These are phyloP conservation scores for Gastrophryne carolinensis DNA, from an alignment of 2,797 vertebrate species.

Conservation along the genomic window DNA sequence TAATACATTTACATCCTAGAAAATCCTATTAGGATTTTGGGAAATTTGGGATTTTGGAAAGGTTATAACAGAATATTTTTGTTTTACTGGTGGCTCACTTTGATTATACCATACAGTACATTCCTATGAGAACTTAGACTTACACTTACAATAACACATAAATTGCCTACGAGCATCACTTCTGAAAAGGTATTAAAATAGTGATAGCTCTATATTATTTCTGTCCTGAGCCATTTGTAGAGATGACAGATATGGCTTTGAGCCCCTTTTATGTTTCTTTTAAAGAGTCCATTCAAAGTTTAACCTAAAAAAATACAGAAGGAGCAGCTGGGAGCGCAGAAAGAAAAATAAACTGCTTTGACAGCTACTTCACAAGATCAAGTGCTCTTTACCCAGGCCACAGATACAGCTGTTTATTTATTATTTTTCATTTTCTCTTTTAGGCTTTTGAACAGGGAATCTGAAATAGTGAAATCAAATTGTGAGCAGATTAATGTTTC, in stretches of 20 bases:
- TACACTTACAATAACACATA: too few relatives aligned
- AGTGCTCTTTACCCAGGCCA: slow-evolving; percentile 29
- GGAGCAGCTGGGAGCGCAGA: slow-evolving; percentile 31
- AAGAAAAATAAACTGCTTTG: slow-evolving; percentile 42
- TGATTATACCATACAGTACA: too few relatives aligned
- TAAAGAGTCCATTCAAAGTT: slow-evolving; percentile 6
- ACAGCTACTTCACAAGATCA: slow-evolving; percentile 49
- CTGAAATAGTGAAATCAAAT: slow-evolving; percentile 19
- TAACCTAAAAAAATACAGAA: slow-evolving; percentile 14
- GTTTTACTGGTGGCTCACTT: too few relatives aligned
- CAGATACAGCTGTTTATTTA: slow-evolving; percentile 38
- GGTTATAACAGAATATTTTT: too few relatives aligned
- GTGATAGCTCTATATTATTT: slow-evolving; percentile 4
- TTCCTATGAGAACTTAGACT: too few relatives aligned
- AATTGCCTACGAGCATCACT: not conserved
- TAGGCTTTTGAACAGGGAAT: not conserved
- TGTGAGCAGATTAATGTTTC: slow-evolving; percentile 23
- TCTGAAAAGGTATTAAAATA: slow-evolving; percentile 1
- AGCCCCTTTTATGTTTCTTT: slow-evolving; percentile 6
- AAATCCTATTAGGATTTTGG: too few relatives aligned
- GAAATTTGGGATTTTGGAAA: too few relatives aligned
- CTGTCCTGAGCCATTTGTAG: not conserved
- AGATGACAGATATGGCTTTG: not conserved
- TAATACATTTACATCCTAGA: too few relatives aligned
- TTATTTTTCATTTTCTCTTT: slow-evolving; percentile 33